A percentile compares a stretch with the other conserved stretches of the same genome.
Conservation (phyloP, 2,113 vertebrate species). For the Pangasianodon hypophthalmus region DNA sequence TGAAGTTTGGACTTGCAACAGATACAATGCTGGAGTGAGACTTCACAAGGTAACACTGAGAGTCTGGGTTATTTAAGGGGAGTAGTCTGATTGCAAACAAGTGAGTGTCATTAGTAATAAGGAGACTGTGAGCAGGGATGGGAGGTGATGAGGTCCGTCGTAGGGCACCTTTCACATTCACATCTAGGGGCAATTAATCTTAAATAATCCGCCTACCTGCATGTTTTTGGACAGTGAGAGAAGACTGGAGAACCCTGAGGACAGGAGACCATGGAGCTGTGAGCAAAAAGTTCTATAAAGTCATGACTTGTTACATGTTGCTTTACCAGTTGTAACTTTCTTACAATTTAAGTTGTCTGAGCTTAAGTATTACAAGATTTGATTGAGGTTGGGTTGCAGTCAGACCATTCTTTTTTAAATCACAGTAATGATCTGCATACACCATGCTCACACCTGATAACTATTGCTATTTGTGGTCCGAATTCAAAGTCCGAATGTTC, state of each 20-base stretch:
- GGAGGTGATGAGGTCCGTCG: background rate
- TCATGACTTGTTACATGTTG: background rate
- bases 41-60: background rate
- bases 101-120: background rate
- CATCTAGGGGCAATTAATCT: background rate
- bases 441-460: background rate
- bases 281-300: no score
- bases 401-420: background rate
- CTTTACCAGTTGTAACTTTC: background rate
- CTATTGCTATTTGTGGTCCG: background rate
- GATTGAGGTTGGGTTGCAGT: background rate
- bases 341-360: background rate
- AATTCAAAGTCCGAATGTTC: background rate
- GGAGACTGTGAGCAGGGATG: background rate
- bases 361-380: background rate
- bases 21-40: background rate
- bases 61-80: constrained; percentile 4
- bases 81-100: background rate
- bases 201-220: background rate
- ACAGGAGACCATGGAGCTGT: background rate
- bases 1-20: background rate
- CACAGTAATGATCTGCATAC: background rate
- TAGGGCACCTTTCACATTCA: no score
- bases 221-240: background rate
- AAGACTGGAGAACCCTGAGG: background rate